Conservation (phyloP, 2,888 invertebrate genomes). For the Nomada ferruginata region DNA sequence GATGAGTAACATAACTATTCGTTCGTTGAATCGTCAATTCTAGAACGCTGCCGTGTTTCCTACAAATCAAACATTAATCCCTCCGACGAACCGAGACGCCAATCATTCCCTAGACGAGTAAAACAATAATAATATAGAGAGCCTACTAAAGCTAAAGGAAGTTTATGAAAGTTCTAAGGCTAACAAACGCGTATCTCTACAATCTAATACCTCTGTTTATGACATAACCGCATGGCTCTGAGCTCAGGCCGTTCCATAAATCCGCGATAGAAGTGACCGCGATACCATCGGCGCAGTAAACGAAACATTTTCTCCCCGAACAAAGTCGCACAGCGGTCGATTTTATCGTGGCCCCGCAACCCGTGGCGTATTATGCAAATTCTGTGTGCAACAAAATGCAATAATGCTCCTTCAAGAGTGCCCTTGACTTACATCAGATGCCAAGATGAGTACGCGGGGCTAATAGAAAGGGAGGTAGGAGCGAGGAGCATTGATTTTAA, state of each 20-base stretch:
- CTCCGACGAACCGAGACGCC: too few species aligned
- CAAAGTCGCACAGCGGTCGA: slow-evolving; percentile 6
- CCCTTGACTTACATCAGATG: slow-evolving; percentile 57
- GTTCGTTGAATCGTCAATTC: too few species aligned
- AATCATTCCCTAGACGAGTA: too few species aligned
- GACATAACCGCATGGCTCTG: background rate
- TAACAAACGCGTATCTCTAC: background rate
- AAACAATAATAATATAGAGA: too few species aligned
- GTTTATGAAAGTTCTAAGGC: too few species aligned
- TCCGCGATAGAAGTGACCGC: background rate
- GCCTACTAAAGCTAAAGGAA: too few species aligned
- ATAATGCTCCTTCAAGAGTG: slow-evolving; percentile 24
- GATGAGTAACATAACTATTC: too few species aligned
- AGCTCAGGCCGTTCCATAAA: background rate
- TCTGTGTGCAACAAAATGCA: slow-evolving; percentile 15
- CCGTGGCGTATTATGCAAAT: slow-evolving; percentile 26
- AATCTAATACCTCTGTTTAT: background rate
- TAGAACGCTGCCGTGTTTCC: too few species aligned
- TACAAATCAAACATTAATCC: too few species aligned
- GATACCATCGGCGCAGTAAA: slow-evolving; percentile 10
- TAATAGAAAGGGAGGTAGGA: slow-evolving; percentile 26
- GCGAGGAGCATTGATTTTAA: slow-evolving; percentile 73
- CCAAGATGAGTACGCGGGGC: slow-evolving; percentile 31
- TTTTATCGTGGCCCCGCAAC: slow-evolving; percentile 19
- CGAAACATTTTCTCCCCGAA: slow-evolving; percentile 7